These are phyloP conservation scores for Lobophora halterata DNA, from an alignment of 2,888 invertebrate species.

Conservation along the genomic window DNA sequence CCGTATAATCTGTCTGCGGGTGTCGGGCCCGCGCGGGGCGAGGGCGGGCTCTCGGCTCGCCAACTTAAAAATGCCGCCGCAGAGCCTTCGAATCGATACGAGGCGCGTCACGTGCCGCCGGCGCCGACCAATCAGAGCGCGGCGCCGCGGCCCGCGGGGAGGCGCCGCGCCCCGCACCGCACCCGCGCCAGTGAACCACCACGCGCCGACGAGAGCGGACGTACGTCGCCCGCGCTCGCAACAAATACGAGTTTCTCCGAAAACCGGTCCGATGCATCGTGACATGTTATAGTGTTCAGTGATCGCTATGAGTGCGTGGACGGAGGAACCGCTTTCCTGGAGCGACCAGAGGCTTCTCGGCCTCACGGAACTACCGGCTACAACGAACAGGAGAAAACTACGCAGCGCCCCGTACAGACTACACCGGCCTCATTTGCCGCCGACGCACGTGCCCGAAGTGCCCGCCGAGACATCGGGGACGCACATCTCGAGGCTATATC, in stretches of 20 bases:
- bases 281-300: constrained; percentile 70
- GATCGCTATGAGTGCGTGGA: constrained; percentile 74
- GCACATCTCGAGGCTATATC: constrained; percentile 93
- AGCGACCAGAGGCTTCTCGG: constrained; percentile 72
- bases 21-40: constrained; percentile 65
- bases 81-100: constrained; percentile 89
- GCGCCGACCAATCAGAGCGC: constrained; percentile 70
- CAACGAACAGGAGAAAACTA: constrained; percentile 68
- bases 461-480: constrained; percentile 80
- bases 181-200: constrained; percentile 70
- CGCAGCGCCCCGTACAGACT: constrained; percentile 84
- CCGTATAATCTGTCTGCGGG: constrained; percentile 49
- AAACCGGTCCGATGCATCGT: constrained; percentile 70
- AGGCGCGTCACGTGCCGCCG: constrained; percentile 84
- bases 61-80: constrained; percentile 92
- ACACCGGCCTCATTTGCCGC: constrained; percentile 83
- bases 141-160: constrained; percentile 52
- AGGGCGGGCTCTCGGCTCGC: constrained; percentile 73
- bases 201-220: constrained; percentile 49
- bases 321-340: constrained; percentile 74
- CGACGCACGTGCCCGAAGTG: constrained; percentile 68
- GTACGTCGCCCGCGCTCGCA: constrained; percentile 38
- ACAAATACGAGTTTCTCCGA: constrained; percentile 58
- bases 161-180: constrained; percentile 42
- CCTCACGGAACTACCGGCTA: constrained; percentile 62